Evolutionary conservation across 2,888 invertebrate genomes (phyloP), one percentile per base, ranked within the genome.

Genomic region (Agrochola macilenta): DNA sequence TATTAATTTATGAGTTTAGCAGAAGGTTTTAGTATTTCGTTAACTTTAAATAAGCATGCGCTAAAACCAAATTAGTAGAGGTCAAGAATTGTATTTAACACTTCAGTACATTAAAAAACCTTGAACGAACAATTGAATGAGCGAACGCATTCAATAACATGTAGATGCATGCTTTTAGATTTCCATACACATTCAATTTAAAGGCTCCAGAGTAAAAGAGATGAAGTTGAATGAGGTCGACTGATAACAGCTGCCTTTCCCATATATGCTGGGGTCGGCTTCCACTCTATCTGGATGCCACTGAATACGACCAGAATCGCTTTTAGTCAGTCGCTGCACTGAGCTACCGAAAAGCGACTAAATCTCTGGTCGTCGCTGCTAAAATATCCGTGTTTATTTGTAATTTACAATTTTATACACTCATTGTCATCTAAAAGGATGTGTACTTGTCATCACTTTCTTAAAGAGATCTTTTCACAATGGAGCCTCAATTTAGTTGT

Each of bases 131-230:
- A n/a, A 75, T 77, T 81, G 71, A 85, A 72, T 78, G 74, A 72
- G 43, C 69, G 26, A 64, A 61, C 74, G 30, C 74, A 84, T 81
- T 75, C 74, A 66, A 23, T 73, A 23, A 79, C 63, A 79, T 5
- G 46, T 70, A 87, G 70, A 69, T 30, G 74, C 87, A 86, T 86
- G 88, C 86, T 79, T 84, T 88, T 84, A 86, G 78, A 79, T 63
- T 74, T 52, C 63, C 78, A 77, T 83, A 83, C 66, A 85, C 84
- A 85, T 83, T 86, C 83, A 80, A 14, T 68, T 54, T 78, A 70
- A 72, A 75, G 74, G 81, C 69, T 80, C 84, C 80, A 85, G 7
- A 79, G 72, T 76, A 20, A n/a, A 30, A 63, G 9, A 2, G 7
- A 69, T 14, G 7, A 17, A 14, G 0, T 23, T 8, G 20, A 9